Percentiles rank a stretch among this genome's conserved stretches.
Evolutionary conservation across 2,113 vertebrate genomes (phyloP).

Genomic region (Dasyurus viverrinus): DNA sequence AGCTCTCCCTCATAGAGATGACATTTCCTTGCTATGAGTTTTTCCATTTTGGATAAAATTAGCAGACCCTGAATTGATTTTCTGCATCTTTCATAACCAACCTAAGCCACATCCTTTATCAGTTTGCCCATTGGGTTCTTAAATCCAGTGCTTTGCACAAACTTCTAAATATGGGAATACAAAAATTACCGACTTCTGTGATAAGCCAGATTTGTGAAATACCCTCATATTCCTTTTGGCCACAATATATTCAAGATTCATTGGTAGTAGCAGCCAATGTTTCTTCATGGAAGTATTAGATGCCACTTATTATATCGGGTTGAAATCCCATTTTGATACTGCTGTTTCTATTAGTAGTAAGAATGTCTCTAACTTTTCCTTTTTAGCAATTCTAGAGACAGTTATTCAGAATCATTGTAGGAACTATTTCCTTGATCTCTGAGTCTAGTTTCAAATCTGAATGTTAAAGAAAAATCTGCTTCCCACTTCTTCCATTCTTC

Average conservation of each 20-base stretch:
- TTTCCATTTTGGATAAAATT: background rate
- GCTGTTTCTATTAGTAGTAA: background rate
- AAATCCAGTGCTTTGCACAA: background rate
- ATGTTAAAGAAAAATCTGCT: background rate
- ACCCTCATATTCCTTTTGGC: background rate
- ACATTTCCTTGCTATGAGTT: background rate
- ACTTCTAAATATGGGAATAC: background rate
- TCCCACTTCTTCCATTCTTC: background rate
- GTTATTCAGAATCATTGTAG: background rate
- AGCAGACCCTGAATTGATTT: background rate
- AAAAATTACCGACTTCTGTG: background rate
- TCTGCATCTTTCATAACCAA: background rate
- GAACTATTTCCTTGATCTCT: background rate
- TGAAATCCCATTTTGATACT: background rate
- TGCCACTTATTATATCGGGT: background rate
- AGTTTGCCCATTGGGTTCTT: background rate
- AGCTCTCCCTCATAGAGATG: background rate
- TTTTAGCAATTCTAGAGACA: background rate
- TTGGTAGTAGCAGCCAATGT: background rate
- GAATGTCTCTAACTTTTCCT: background rate
- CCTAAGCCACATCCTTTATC: background rate
- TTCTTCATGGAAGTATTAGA: background rate
- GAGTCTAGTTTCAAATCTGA: background rate
- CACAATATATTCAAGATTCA: background rate
- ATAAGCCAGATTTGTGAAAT: background rate